These are phyloP conservation scores for Anoplophora glabripennis DNA, from an alignment of 1,140 invertebrate species.

Conservation along the genomic window DNA sequence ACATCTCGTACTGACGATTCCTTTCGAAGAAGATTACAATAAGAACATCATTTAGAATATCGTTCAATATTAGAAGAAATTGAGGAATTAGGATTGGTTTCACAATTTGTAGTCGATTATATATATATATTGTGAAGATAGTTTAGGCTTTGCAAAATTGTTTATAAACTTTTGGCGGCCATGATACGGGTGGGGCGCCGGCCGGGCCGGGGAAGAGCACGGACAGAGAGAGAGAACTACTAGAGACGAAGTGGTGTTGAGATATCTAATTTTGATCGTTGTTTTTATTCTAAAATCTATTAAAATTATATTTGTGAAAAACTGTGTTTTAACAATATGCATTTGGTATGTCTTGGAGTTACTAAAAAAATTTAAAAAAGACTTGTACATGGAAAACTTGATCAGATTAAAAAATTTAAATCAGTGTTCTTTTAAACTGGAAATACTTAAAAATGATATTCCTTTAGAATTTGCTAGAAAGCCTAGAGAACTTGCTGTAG, in stretches of 20 bases:
- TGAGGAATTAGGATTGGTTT: conserved; percentile 9
- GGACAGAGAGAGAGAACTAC: no score
- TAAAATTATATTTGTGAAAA: no score
- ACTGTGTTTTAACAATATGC: no score
- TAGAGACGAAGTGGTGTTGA: no score
- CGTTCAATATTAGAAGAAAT: neutral
- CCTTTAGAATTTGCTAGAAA: conserved; percentile 40
- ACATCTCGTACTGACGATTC: neutral
- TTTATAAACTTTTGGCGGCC: no score
- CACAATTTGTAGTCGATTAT: conserved; percentile 5
- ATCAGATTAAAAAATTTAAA: neutral
- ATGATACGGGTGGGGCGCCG: no score
- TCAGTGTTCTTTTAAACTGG: neutral
- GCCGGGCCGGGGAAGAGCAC: no score
- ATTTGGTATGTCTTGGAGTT: conserved; percentile 11
- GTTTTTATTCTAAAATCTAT: no score
- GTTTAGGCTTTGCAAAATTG: no score
- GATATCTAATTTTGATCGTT: no score
- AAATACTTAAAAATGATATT: conserved; percentile 12
- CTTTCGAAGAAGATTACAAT: neutral
- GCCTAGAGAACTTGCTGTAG: conserved; percentile 31
- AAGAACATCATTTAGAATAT: conserved; percentile 9
- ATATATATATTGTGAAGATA: no score
- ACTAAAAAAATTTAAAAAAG: conserved; percentile 2
- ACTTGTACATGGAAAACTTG: conserved; percentile 5